Conservation (phyloP, 1,140 invertebrate species). For the Drosophila aff. region DNA sequence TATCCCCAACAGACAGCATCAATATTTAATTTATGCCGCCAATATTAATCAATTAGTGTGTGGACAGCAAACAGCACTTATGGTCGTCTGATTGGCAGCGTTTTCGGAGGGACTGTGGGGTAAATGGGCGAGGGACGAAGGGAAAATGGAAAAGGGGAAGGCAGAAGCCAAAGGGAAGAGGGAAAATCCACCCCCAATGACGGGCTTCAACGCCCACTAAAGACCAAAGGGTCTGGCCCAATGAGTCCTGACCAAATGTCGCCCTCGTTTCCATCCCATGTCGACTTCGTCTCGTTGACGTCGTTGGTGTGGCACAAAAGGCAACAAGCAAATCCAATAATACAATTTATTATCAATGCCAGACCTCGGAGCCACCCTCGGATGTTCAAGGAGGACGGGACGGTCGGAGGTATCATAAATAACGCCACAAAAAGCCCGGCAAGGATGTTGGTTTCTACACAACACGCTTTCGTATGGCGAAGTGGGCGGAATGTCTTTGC, state of each 20-base stretch:
- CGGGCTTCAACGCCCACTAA: slow-evolving; percentile 45
- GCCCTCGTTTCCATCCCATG: slow-evolving; percentile 20
- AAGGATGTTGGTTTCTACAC: slow-evolving; percentile 21
- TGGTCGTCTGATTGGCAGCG: slow-evolving; percentile 66
- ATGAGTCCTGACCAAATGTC: slow-evolving; percentile 58
- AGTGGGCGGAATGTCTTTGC: slow-evolving; percentile 47
- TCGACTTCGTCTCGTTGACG: slow-evolving; percentile 16
- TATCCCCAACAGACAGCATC: slow-evolving; percentile 33
- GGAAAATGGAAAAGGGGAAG: background rate
- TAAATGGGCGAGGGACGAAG: slow-evolving; percentile 5
- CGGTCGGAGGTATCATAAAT: slow-evolving; percentile 57
- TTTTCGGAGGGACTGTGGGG: slow-evolving; percentile 2
- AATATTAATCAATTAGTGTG: slow-evolving; percentile 79
- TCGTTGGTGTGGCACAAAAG: slow-evolving; percentile 51
- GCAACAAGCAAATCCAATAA: slow-evolving; percentile 81
- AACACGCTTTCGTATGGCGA: slow-evolving; percentile 43
- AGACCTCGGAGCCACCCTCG: slow-evolving; percentile 46
- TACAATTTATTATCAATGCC: slow-evolving; percentile 80
- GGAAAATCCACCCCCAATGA: slow-evolving; percentile 40
- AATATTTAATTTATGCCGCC: slow-evolving; percentile 69
- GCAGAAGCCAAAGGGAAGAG: background rate
- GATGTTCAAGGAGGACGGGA: slow-evolving; percentile 10
- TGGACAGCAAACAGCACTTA: slow-evolving; percentile 78
- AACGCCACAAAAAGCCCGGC: slow-evolving; percentile 55
- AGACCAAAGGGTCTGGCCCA: slow-evolving; percentile 29